A percentile compares a stretch with the other conserved stretches of the same genome.
Conservation (phyloP, 2,113 vertebrate genomes). For the Lagenorhynchus albirostris region DNA sequence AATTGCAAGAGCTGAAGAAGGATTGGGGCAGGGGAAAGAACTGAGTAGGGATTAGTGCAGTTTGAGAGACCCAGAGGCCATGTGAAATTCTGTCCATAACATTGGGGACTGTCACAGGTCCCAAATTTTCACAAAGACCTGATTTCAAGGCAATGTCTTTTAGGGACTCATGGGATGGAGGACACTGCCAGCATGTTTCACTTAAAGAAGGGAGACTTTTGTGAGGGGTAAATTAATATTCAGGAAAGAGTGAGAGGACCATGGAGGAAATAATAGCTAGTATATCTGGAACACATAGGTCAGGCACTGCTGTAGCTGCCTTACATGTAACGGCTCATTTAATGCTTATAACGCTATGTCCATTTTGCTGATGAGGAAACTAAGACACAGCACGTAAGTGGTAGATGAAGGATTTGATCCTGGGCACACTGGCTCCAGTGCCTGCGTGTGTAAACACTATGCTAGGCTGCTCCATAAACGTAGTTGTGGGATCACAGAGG, state of each 20-base stretch:
- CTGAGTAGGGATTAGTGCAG: not conserved
- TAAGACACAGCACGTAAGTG: not conserved
- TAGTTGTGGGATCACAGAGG: not conserved
- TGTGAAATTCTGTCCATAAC: not conserved
- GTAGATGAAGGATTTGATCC: not conserved
- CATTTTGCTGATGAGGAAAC: not conserved
- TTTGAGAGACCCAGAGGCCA: not conserved
- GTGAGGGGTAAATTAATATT: not conserved
- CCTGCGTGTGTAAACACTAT: not conserved
- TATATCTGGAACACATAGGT: not conserved
- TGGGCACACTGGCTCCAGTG: not conserved
- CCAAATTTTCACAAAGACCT: not conserved
- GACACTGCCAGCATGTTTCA: not conserved
- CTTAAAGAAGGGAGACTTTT: not conserved
- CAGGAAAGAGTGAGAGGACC: not conserved
- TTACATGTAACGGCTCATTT: not conserved
- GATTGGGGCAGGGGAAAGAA: not conserved
- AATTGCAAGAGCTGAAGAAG: not conserved
- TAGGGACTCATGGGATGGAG: not conserved
- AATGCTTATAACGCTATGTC: not conserved
- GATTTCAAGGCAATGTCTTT: not conserved
- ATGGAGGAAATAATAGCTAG: not conserved
- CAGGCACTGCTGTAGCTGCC: not conserved
- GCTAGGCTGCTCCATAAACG: not conserved
- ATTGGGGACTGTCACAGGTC: not conserved